Base-by-base conservation (phyloP, 2,888 invertebrate species). In the Eupsilia transversa region DNA sequence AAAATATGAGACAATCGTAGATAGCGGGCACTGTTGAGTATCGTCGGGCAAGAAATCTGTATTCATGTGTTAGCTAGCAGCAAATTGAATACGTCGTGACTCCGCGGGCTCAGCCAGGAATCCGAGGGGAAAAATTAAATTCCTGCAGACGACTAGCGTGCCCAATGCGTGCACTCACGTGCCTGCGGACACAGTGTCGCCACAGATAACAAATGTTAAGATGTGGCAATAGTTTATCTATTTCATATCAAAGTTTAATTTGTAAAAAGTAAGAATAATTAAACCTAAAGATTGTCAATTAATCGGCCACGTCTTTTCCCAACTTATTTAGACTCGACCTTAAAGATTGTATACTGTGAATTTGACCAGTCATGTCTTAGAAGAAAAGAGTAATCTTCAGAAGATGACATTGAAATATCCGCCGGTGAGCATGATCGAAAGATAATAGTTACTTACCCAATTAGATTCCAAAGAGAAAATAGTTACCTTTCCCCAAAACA, bases 71-170 rank as follows among this genome's bases (percentile, higher is more conserved):
- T 89, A 89, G 83, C 88, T 74, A 80, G 80, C 83, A 87, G 87
- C 87, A 90, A 91, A 93, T 91, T 91, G 89, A 92, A 92, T 90
- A 90, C 89, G 89, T 89, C 88, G 87, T 90, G 89, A 87, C 89
- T 88, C 43, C 78, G 78, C 81, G 84, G 87, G 82, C 86, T 87
- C 87, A 86, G 92, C 90, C 87, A 80, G 89, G 91, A 89, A 89
- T 91, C 88, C 87, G 85, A 81, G 77, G 87, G 87, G 89, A 94
- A 94, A 94, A 94, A 94, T 94, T 92, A 93, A 94, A 94, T 94
- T 94, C 94, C 93, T 89, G 52, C 64, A 81, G 89, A 84, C 86
- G 85, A 85, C 84, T 79, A 82, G 86, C 77, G 82, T 74, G 79
- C 81, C 77, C 75, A 73, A 69, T 77, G 87, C 89, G 86, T 86